Evolutionary conservation across 2,797 vertebrate genomes (phyloP).

Genomic region (Microhierax caerulescens): DNA sequence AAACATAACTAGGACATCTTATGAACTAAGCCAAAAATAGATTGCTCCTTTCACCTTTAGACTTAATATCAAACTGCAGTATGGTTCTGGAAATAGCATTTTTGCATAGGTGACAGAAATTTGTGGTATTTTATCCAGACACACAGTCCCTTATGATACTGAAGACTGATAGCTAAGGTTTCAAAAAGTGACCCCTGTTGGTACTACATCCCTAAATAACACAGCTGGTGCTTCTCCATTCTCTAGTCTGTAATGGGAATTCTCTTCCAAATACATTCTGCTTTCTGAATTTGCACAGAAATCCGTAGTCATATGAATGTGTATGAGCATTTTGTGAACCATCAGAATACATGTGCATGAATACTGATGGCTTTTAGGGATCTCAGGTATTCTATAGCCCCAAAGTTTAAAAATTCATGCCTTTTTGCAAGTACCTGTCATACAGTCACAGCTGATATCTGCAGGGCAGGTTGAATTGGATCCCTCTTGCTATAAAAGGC

Average conservation of each 20-base stretch:
- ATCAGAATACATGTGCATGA: background rate
- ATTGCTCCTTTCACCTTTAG: background rate
- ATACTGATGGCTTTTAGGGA: background rate
- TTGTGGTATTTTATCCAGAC: background rate
- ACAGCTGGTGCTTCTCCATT: background rate
- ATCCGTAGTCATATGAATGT: background rate
- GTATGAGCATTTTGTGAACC: background rate
- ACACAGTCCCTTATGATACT: background rate
- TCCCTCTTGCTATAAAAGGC: background rate
- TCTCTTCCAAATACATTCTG: background rate
- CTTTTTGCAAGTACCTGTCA: background rate
- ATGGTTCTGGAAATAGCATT: background rate
- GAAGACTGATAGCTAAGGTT: background rate
- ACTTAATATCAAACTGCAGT: background rate
- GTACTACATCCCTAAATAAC: background rate
- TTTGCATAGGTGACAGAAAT: background rate
- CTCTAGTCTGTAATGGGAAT: background rate
- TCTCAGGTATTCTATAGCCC: background rate
- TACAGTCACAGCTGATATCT: background rate
- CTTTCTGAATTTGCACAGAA: background rate
- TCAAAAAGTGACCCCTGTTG: background rate
- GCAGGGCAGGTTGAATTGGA: constrained; percentile 6
- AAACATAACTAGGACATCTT: background rate
- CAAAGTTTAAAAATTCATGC: background rate
- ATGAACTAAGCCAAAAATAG: background rate